Evolutionary conservation across 2,797 vertebrate genomes (phyloP), one percentile per base, ranked within the genome.

Genomic region (Valencia hispanica): DNA sequence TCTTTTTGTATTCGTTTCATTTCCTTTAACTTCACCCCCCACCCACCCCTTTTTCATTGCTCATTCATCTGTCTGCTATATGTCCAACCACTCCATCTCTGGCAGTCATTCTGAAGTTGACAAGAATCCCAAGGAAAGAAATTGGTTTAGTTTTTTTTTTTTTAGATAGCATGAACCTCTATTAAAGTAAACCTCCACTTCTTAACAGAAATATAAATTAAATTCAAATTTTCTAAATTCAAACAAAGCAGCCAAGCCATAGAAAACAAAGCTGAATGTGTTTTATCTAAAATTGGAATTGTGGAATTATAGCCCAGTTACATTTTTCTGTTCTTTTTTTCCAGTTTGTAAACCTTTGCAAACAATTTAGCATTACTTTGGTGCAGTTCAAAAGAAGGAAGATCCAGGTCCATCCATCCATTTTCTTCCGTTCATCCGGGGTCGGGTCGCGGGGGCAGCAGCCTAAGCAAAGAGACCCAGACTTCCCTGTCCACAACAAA

Each of bases 11-110:
- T 74, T 65, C 69, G 17, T 75, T 68, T 76, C 47, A 20, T 73
- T 59, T 69, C 79, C 57, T 53, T 43, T 0, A 68, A 25, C 53
- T 39, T 30, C 74, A 41, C 17, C 32, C 18, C 30, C 45, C 39
- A 0, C 34, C 22, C 39, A 14, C 20, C 43, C 32, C 12, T 34
- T 34, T 70, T 25, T 59, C 59, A 0, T 59, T 70, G 51, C 81
- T 79, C 74, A 11, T 79, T 41, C 82, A 78, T 82, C 75, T 57
- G 73, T 83, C 69, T 41, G 0, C 63, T 79, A 70, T 66, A 61
- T 22, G 68, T 75, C 83, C 39, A 69, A 65, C 78, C 61, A 3
- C 79, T 72, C 41, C 57, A 80, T 75, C 41, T 59, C 71, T 63
- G 36, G 10, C 59, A 72, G 53, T 78, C 61, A 39, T 57, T 65